A percentile compares a stretch with the other conserved stretches of the same genome.
Conservation (phyloP, 92 coral and sea anemone genomes). For the Hydrozoanthus gracilis region DNA sequence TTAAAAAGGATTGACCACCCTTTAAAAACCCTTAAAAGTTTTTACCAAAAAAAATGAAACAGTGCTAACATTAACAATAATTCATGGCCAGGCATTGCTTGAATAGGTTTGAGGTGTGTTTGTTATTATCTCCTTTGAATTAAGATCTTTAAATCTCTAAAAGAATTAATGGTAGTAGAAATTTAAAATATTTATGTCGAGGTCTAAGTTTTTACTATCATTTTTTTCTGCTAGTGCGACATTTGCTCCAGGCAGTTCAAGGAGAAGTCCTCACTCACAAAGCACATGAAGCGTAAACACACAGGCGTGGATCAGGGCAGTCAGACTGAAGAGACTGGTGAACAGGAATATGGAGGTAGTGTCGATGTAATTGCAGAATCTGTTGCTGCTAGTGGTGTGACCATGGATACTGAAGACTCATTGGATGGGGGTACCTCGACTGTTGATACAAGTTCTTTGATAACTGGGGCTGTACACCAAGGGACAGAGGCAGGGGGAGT, state of each 20-base stretch:
- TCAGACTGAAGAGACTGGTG: conserved; percentile 92
- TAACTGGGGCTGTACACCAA: conserved; percentile 58
- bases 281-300: conserved; percentile 98
- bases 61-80: too few relatives aligned
- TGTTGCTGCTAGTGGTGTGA: conserved; percentile 91
- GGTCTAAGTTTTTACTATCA: not conserved
- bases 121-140: too few relatives aligned
- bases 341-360: conserved; percentile 77
- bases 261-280: conserved; percentile 97
- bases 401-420: conserved; percentile 87
- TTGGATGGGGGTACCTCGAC: conserved; percentile 73
- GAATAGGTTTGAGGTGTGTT: too few relatives aligned
- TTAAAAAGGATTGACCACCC: too few relatives aligned
- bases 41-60: too few relatives aligned
- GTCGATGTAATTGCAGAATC: conserved; percentile 98
- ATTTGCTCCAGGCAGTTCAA: conserved; percentile 93
- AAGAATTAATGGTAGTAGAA: too few relatives aligned
- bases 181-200: too few relatives aligned
- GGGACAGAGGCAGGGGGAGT: conserved; percentile 41
- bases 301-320: conserved; percentile 92
- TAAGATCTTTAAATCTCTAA: too few relatives aligned
- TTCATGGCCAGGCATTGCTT: too few relatives aligned
- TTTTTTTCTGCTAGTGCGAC: conserved; percentile 68
- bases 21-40: too few relatives aligned
- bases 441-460: conserved; percentile 82